These are phyloP conservation scores for Macrophya annulata DNA, from an alignment of 2,888 invertebrate species.

Conservation along the genomic window DNA sequence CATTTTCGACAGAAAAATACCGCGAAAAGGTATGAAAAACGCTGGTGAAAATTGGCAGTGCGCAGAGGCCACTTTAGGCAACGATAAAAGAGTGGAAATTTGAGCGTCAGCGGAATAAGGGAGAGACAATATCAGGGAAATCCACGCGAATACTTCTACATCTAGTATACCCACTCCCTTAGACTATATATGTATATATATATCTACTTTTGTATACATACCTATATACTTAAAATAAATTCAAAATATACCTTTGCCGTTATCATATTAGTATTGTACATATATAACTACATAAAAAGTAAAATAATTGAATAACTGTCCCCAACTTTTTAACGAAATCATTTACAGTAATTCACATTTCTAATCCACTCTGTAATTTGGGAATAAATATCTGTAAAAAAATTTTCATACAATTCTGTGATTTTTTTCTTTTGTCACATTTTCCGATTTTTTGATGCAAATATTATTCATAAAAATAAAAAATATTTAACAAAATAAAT, in stretches of 20 bases:
- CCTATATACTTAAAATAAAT: not conserved
- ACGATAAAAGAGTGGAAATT: conserved; percentile 47
- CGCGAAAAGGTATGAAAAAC: conserved; percentile 37
- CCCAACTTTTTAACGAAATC: not conserved
- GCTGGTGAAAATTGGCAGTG: conserved; percentile 47
- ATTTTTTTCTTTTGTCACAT: not conserved
- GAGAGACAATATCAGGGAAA: conserved; percentile 50
- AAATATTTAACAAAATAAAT: too few species aligned
- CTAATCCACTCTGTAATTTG: not conserved
- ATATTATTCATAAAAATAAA: not conserved
- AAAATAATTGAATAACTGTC: not conserved
- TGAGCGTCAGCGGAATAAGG: conserved; percentile 47
- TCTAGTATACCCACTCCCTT: not conserved
- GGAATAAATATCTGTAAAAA: not conserved
- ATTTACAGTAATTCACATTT: not conserved
- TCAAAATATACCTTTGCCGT: not conserved
- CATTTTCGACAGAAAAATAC: conserved; percentile 33
- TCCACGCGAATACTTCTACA: conserved; percentile 31
- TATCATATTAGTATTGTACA: not conserved
- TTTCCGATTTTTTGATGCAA: not conserved
- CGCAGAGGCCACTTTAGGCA: conserved; percentile 47
- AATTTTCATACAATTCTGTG: not conserved
- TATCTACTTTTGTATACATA: conserved; percentile 14
- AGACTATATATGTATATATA: too few species aligned
- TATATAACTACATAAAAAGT: not conserved